Base-by-base conservation (phyloP, 2,113 vertebrate species). In the Vimba vimba region DNA sequence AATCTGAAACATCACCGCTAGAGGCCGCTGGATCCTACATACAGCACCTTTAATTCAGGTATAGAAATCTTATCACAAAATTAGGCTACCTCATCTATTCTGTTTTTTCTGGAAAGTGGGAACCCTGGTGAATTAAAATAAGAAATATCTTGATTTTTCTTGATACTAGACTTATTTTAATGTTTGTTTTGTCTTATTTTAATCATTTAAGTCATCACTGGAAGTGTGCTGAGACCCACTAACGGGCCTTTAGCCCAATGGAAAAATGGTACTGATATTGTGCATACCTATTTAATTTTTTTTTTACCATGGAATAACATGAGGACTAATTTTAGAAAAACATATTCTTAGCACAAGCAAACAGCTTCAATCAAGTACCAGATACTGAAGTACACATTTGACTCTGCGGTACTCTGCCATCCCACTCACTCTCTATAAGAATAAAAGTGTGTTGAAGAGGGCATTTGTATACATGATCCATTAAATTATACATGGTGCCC, bases 391-490 rank as follows among this genome's bases (percentile, higher is more conserved):
- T 75, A 27, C 6, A 25, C 39, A 64, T 80, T 66, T 66, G 79
- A 80, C 79, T 45, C 13, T 25, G 12, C 6, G 39, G 55, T 47
- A 12, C 39, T 82, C 62, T 33, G 17, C 79, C 45, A 69, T 33
- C 36, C 39, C 43, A 68, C 79, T 82, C 62, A 82, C 17, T 33
- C 27, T 68, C 39, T 21, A 43, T 62, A 66, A 66, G 43, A 27
- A 45, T 66, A 66, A 64, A 43, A 66, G 30, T 6, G 27, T 78
- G 45, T 69, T 33, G 62, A 68, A 69, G 17, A 82, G 62, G 60
- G 25, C 43, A 69, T 82, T 69, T 69, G 62, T 82, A 69, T 82
- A 68, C 25, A 82, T 82, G 62, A 82, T 69, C 60, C 19, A 52
- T 68, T 82, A 69, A 82, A 82, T 82, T n/a, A 82, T 33, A 82